These are phyloP conservation scores for Sternarchorhynchus goeldii DNA, from an alignment of 2,797 vertebrate species.

Conservation along the genomic window DNA sequence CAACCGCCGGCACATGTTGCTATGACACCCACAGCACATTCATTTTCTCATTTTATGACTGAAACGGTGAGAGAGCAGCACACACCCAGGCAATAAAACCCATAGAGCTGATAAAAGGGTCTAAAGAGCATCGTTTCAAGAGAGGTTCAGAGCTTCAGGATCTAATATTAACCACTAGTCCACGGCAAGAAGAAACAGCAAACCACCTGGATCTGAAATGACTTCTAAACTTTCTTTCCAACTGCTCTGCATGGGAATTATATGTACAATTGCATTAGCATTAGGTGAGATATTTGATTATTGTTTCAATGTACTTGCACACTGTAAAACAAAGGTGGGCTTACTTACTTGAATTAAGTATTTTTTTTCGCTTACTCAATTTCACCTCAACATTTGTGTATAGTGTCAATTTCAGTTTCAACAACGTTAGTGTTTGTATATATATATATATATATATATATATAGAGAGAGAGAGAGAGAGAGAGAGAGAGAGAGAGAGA, in stretches of 20 bases:
- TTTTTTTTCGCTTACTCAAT: background rate
- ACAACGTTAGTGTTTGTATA: no score
- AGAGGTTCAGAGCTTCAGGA: constrained; percentile 5
- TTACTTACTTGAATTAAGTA: background rate
- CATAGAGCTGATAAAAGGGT: constrained; percentile 53
- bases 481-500: no score
- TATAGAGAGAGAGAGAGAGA: no score
- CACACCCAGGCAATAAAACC: constrained; percentile 60
- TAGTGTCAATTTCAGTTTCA: background rate
- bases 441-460: no score
- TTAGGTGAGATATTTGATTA: constrained; percentile 36
- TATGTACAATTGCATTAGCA: constrained; percentile 9
- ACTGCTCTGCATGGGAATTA: constrained; percentile 30
- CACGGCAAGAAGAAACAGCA: background rate
- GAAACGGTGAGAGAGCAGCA: constrained; percentile 51
- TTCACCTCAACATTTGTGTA: background rate
- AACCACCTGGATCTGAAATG: constrained; percentile 23
- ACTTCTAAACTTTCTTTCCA: constrained; percentile 20
- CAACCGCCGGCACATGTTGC: background rate
- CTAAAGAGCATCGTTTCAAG: constrained; percentile 50
- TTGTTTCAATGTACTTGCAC: background rate
- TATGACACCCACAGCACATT: constrained; percentile 23
- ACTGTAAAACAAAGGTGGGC: no score
- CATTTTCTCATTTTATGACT: constrained; percentile 54
- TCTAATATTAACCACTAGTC: background rate